Base-by-base conservation (phyloP, 2,888 invertebrate genomes). In the Cephus rjabovi region DNA sequence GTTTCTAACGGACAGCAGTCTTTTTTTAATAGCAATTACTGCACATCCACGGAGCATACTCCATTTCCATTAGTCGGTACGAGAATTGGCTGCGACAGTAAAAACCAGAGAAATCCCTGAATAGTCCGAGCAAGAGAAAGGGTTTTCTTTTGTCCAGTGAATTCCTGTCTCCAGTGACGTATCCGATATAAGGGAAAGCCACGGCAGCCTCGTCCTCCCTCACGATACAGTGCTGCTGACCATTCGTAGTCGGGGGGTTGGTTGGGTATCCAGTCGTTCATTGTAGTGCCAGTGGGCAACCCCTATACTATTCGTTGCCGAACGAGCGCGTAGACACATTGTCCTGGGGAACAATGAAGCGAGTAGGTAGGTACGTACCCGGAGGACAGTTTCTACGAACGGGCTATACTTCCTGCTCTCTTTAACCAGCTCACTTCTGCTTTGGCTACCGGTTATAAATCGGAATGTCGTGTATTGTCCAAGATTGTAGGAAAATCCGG, bases 341-440 rank as follows among this genome's bases (percentile, higher is more conserved):
- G 85, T 83, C 80, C 77, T 56, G 31, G 69, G 12, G 74, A 81
- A 84, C 81, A 83, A 84, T 83, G 80, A 71, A 68, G 75, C 74
- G 56, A 56, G 56, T 56, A 23, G 56, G 56, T 56, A 23, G 9
- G 9, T 56, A 56, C 75, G 77, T 79, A 69, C 74, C 73, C 80
- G 77, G 79, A 80, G 81, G 78, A 68, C 78, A 76, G 77, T 80
- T 84, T 81, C 81, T 79, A 73, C 78, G 75, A 82, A 83, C 81
- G 77, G 79, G 77, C 80, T 79, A 79, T 81, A 82, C 77, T 71
- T 78, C 70, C 81, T 56, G 75, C 73, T 77, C 78, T 82, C 79
- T 81, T 80, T 81, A 80, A 75, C 75, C 77, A 80, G 78, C 70
- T 76, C 40, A 73, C 56, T 23, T 23, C 2, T 23, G 4, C 9